Conservation (phyloP, 2,113 vertebrate genomes). For the Callorhinus ursinus region DNA sequence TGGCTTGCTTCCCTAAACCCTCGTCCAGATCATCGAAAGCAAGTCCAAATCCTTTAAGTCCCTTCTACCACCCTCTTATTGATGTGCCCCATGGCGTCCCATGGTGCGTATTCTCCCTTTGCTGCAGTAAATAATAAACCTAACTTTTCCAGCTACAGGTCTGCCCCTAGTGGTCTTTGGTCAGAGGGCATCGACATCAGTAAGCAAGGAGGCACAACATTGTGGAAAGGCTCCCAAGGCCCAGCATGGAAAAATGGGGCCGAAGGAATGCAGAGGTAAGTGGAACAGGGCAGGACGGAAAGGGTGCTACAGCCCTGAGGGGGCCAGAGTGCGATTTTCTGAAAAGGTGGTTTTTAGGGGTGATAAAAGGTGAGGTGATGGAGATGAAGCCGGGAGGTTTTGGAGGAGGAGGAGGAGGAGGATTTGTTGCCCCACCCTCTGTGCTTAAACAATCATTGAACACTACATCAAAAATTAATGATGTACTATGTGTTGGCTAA, state of each 20-base stretch:
- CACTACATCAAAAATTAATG: too few species aligned
- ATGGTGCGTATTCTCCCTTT: not conserved
- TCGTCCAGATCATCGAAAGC: not conserved
- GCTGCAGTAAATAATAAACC: not conserved
- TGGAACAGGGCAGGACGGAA: not conserved
- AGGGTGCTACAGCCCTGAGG: not conserved
- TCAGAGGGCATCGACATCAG: not conserved
- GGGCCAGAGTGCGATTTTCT: not conserved
- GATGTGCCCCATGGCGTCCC: not conserved
- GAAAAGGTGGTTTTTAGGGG: conserved; percentile 4
- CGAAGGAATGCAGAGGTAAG: not conserved
- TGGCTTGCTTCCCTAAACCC: not conserved
- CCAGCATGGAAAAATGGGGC: not conserved
- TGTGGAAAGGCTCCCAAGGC: not conserved
- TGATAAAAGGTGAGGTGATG: not conserved
- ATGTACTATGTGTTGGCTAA: too few species aligned
- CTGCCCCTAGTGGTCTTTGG: not conserved
- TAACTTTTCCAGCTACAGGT: not conserved
- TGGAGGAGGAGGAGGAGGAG: not conserved
- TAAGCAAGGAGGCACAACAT: not conserved
- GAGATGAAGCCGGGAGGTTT: not conserved
- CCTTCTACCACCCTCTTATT: not conserved
- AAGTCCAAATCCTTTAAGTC: not conserved
- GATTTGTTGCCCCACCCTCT: not conserved
- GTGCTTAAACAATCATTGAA: not conserved